Percentiles rank a stretch among this genome's conserved stretches.
Evolutionary conservation across 2,888 invertebrate genomes (phyloP).

Genomic region (Poecilus cupreus): DNA sequence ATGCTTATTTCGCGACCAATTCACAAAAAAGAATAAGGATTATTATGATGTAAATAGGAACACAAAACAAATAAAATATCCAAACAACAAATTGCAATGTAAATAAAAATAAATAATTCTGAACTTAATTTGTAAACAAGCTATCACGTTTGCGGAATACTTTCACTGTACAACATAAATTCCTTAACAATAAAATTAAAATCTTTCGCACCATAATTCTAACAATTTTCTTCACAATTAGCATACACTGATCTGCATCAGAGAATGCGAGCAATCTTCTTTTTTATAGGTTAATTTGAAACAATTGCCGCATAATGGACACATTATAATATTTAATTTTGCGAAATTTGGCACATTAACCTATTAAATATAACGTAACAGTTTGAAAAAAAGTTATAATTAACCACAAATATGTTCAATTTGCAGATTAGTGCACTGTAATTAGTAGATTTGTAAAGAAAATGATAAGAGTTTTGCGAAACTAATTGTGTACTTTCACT

Average conservation of each 20-base stretch:
- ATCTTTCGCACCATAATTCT: background rate
- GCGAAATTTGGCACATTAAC: background rate
- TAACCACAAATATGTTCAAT: background rate
- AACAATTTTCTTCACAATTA: too few relatives aligned
- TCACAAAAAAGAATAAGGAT: background rate
- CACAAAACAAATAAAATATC: background rate
- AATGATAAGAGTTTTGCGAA: constrained; percentile 13
- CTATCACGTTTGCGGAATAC: constrained; percentile 5
- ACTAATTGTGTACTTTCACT: constrained; percentile 15
- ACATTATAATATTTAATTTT: background rate
- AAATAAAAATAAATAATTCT: background rate
- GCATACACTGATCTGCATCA: too few relatives aligned
- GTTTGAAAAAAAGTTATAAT: background rate
- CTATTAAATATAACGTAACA: background rate
- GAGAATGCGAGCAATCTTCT: too few relatives aligned
- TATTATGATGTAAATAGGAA: background rate
- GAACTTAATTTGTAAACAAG: constrained; percentile 1
- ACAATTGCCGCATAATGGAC: too few relatives aligned
- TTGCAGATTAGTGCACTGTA: background rate
- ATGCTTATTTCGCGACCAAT: too few relatives aligned
- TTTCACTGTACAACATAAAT: background rate
- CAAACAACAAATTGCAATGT: background rate
- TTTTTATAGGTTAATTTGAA: too few relatives aligned
- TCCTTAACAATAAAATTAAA: constrained; percentile 13
- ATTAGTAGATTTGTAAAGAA: background rate